Evolutionary conservation across 92 coral and sea anemone genomes (phyloP).

Genomic region (Nematostella vectensis): DNA sequence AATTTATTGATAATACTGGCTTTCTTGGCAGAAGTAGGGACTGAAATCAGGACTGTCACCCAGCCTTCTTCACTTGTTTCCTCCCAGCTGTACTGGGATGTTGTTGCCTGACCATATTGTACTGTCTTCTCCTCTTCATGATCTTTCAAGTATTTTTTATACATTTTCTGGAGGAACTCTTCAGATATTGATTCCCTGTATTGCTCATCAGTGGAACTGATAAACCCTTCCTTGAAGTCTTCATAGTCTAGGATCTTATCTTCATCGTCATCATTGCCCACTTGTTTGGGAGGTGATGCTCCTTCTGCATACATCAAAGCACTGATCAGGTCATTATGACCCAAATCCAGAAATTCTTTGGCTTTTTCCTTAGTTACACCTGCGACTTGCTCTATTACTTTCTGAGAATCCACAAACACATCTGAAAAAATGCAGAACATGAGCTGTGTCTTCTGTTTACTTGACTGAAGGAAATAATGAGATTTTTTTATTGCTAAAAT

Average conservation of each 20-base stretch:
- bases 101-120: conserved; percentile 55
- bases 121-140: conserved; percentile 44
- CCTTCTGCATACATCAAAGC: conserved; percentile 53
- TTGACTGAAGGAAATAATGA: no score
- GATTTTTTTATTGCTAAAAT: no score
- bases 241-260: conserved; percentile 34
- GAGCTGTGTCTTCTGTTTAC: no score
- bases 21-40: conserved; percentile 54
- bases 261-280: conserved; percentile 5
- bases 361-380: conserved; percentile 46
- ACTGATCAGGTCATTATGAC: conserved; percentile 50
- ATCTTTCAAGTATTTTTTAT: conserved; percentile 52
- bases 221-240: conserved; percentile 74
- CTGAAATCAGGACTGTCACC: conserved; percentile 62
- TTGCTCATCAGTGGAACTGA: conserved; percentile 48
- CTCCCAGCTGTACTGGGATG: conserved; percentile 71
- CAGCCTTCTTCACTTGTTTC: conserved; percentile 70
- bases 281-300: conserved; percentile 27
- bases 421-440: conserved; percentile 8
- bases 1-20: conserved; percentile 44
- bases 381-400: conserved; percentile 39
- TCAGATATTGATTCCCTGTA: conserved; percentile 49
- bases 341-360: conserved; percentile 33
- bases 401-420: conserved; percentile 43
- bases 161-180: conserved; percentile 71